Evolutionary conservation across 2,888 invertebrate species (phyloP), one percentile per base, ranked within the genome.

Genomic region (Empis stercorea): DNA sequence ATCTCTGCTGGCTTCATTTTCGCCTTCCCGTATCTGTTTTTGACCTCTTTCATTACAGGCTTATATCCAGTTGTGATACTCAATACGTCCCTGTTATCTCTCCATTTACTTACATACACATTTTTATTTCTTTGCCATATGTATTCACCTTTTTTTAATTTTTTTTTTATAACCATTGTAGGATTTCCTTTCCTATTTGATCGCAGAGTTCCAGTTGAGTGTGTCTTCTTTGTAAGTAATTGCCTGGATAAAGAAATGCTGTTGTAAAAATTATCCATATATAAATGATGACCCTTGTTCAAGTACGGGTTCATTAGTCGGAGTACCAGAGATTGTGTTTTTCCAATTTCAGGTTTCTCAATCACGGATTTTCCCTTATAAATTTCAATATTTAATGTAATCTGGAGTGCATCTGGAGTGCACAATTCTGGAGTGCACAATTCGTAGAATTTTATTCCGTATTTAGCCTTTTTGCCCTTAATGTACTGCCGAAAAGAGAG

Each of bases 191-290:
- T 49, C 39, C 43, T 38, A 41, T 46, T 49, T 15, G 27, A 30
- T n/a, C 43, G 38, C 1, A 48, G 17, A n/a, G 46, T 43, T 13
- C 46, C 48, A 10, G 30, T 46, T 10, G 39, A 17, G 40, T 45
- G 48, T 16, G 45, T 48, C 17, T 27, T 45, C 23, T 43, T n/a
- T 15, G 14, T 23, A 20, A 48, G n/a, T 23, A 45, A 23, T n/a
- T 3, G 30, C 23, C 45, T 40, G 13, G 47, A 51, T 7, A 49
- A 39, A 4, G 10, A 15, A 30, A 48, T 32, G 40, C 45, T 50
- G 14, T 48, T 50, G 13, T 48, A 51, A 41, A 48, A 48, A 30
- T 50, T 52, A 23, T 51, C 44, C 47, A 47, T 51, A 41, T 16
- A 46, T 41, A 48, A 46, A 30, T 46, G 43, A 23, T 50, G 45